phyloP scores from a whole-genome alignment of 30 jellyfish, hydroid and myxozoan species.

The Aurelia sp. region DNA sequence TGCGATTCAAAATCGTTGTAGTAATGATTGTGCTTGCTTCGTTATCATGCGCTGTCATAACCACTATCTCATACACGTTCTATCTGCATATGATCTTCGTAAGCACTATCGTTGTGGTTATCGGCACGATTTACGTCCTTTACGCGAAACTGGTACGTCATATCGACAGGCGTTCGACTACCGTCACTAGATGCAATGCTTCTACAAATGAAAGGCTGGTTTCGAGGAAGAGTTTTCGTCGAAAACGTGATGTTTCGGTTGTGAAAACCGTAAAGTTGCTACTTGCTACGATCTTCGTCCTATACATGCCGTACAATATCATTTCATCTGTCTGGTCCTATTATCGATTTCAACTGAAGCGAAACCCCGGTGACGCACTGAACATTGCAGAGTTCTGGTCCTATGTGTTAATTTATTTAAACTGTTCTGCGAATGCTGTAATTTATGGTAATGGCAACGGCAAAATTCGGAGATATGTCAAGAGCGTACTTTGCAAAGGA shows the following conservation, averaged over 20 bases:
- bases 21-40: conserved; percentile 31
- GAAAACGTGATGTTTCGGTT: conserved; percentile 66
- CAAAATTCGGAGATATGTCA: conserved; percentile 32
- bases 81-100: conserved; percentile 36
- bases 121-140: conserved; percentile 43
- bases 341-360: conserved; percentile 34
- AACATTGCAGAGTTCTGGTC: conserved; percentile 62
- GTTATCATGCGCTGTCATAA: conserved; percentile 1
- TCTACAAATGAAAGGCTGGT: not conserved
- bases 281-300: conserved; percentile 51
- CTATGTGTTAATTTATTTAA: conserved; percentile 42
- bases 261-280: conserved; percentile 48
- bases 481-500: not conserved
- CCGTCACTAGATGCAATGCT: not conserved
- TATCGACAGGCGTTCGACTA: conserved; percentile 48
- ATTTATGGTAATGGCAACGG: conserved; percentile 70
- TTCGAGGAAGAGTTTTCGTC: conserved; percentile 44
- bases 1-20: conserved; percentile 40
- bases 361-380: conserved; percentile 22
- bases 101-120: conserved; percentile 20
- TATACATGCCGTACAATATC: conserved; percentile 71
- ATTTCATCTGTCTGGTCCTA: conserved; percentile 48
- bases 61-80: conserved; percentile 26
- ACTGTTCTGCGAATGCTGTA: conserved; percentile 51
- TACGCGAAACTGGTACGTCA: conserved; percentile 51